Conservation (phyloP, 2,888 invertebrate genomes). For the Acrobasis suavella region DNA sequence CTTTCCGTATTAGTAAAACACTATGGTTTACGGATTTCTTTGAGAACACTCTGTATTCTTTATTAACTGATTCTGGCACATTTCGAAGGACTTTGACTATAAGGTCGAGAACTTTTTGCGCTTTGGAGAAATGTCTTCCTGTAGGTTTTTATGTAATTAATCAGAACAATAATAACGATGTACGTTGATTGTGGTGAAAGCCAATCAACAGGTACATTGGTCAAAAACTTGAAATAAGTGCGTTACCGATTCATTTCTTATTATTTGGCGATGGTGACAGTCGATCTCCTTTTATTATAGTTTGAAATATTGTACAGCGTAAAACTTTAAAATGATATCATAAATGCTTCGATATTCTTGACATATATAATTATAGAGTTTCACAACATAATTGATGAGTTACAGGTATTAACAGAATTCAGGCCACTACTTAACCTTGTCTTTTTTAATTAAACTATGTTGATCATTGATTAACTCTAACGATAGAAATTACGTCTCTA, state of each 20-base stretch:
- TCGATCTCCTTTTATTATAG: no score
- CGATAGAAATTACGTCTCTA: constrained; percentile 48
- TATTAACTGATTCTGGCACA: neutral
- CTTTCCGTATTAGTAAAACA: constrained; percentile 1
- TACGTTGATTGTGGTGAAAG: no score
- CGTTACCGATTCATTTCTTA: no score
- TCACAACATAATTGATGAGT: neutral
- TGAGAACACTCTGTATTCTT: neutral
- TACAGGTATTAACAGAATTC: neutral
- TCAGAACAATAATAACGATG: no score
- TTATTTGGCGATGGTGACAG: no score
- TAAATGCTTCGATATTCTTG: constrained; percentile 3
- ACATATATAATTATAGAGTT: neutral
- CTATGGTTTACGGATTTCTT: neutral
- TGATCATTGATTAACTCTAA: constrained; percentile 47
- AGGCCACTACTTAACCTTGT: constrained; percentile 51
- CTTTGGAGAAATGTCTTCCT: no score
- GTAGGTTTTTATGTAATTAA: no score
- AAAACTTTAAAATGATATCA: neutral
- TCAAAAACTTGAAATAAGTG: no score
- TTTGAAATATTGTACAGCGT: no score
- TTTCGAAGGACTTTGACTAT: neutral
- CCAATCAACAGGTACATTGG: no score
- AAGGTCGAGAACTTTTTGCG: no score
- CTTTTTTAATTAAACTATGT: constrained; percentile 52